Percentiles rank a stretch among this genome's conserved stretches.
These are phyloP conservation scores for Bettongia penicillata DNA, from an alignment of 2,113 vertebrate genomes.

Conservation along the genomic window DNA sequence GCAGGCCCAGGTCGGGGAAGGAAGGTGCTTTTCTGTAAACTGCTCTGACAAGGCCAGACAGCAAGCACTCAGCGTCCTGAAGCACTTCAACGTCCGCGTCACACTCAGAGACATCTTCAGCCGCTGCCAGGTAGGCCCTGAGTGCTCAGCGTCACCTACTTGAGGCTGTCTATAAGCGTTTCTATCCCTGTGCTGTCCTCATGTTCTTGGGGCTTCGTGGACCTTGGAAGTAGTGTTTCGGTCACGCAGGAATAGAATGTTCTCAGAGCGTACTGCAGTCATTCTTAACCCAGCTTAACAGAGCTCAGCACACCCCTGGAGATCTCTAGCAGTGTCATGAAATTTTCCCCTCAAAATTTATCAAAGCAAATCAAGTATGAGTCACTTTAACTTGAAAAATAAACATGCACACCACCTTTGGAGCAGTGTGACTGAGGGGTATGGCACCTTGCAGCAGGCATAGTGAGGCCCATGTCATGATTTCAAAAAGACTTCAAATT, in stretches of 20 bases:
- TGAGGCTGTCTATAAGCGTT: background rate
- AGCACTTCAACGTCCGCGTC: slow-evolving; percentile 88
- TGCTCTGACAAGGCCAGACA: slow-evolving; percentile 90
- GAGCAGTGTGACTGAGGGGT: background rate
- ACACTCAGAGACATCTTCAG: slow-evolving; percentile 88
- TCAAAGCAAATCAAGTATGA: background rate
- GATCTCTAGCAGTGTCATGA: background rate
- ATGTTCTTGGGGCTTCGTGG: background rate
- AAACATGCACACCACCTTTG: background rate
- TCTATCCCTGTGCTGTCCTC: background rate
- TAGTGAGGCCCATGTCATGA: background rate
- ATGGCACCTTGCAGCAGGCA: background rate
- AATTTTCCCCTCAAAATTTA: background rate
- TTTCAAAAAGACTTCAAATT: background rate
- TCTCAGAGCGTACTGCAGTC: background rate
- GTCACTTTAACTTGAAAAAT: background rate
- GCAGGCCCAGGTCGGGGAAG: slow-evolving; percentile 90
- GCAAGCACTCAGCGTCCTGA: slow-evolving; percentile 88
- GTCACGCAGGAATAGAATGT: background rate
- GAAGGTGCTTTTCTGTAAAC: slow-evolving; percentile 88
- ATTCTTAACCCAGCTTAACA: background rate
- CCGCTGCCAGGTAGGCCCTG: slow-evolving; percentile 89
- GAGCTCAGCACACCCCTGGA: background rate
- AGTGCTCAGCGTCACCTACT: background rate
- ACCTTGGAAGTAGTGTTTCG: background rate